phyloP scores from a whole-genome alignment of 2,797 vertebrate species.

The Gymnoscopelus braueri region DNA sequence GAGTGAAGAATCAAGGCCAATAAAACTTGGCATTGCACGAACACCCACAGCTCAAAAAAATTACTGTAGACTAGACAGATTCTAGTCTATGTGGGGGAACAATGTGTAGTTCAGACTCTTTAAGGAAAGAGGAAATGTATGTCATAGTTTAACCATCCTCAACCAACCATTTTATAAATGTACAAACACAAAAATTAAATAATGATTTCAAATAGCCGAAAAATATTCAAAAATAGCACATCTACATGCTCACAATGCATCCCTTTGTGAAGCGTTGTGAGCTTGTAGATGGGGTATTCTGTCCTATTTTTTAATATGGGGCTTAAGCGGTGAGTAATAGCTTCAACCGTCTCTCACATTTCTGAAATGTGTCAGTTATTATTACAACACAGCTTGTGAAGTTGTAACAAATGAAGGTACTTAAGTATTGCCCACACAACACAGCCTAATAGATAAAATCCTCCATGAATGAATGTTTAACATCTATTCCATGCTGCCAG shows the following conservation, averaged over 20 bases:
- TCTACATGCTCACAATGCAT: too few species aligned
- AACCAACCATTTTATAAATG: too few species aligned
- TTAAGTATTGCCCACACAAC: neutral
- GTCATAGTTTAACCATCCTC: too few species aligned
- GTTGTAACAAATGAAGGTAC: neutral
- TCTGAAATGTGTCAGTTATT: neutral
- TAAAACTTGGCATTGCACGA: conserved; percentile 38
- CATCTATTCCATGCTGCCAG: neutral
- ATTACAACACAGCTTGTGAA: neutral
- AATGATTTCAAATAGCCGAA: too few species aligned
- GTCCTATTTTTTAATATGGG: too few species aligned
- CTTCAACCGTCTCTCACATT: conserved; percentile 12
- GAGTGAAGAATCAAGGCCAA: conserved; percentile 51
- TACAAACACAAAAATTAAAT: too few species aligned
- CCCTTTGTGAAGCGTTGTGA: too few species aligned
- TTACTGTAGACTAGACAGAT: conserved; percentile 38
- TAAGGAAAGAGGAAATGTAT: conserved; percentile 21
- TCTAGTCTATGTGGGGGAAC: conserved; percentile 17
- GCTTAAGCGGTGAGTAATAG: neutral
- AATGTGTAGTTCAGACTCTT: conserved; percentile 30
- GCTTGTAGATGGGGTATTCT: too few species aligned
- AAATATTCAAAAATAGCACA: too few species aligned
- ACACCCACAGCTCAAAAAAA: conserved; percentile 68
- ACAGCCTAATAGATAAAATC: neutral
- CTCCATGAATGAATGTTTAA: conserved; percentile 1